Conservation (phyloP, 2,888 invertebrate species). For the Alviniconcha strummeri region DNA sequence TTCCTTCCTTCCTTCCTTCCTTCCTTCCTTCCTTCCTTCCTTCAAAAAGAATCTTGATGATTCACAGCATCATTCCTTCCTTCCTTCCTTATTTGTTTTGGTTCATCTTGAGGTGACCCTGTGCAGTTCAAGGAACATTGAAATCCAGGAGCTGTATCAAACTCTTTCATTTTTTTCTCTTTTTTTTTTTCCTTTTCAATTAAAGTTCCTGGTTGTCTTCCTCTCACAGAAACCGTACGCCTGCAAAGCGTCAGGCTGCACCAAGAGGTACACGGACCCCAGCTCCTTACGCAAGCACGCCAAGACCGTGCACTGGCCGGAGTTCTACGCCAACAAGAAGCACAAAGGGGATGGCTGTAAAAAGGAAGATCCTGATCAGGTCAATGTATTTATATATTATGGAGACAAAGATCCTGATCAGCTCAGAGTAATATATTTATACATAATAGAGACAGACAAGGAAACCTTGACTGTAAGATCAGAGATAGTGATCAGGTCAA, state of each 20-base stretch:
- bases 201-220: neutral
- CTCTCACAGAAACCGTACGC: constrained; percentile 95
- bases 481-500: too few species aligned
- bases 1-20: neutral
- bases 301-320: constrained; percentile 98
- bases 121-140: too few species aligned
- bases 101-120: too few species aligned
- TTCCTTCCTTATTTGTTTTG: too few species aligned
- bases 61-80: neutral
- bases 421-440: too few species aligned
- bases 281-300: constrained; percentile 98
- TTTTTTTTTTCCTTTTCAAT: neutral
- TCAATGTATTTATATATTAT: too few species aligned
- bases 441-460: too few species aligned
- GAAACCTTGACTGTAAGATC: too few species aligned
- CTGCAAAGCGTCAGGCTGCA: constrained; percentile 97
- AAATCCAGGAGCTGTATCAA: too few species aligned
- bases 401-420: too few species aligned
- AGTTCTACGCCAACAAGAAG: constrained; percentile 98
- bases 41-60: neutral
- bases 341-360: constrained; percentile 84
- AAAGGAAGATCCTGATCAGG: constrained; percentile 60
- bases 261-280: constrained; percentile 98
- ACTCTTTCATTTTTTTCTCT: neutral
- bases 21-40: neutral